Percentiles rank a stretch among this genome's conserved stretches.
Evolutionary conservation across 2,113 vertebrate genomes (phyloP).

Genomic region (Apus apus): DNA sequence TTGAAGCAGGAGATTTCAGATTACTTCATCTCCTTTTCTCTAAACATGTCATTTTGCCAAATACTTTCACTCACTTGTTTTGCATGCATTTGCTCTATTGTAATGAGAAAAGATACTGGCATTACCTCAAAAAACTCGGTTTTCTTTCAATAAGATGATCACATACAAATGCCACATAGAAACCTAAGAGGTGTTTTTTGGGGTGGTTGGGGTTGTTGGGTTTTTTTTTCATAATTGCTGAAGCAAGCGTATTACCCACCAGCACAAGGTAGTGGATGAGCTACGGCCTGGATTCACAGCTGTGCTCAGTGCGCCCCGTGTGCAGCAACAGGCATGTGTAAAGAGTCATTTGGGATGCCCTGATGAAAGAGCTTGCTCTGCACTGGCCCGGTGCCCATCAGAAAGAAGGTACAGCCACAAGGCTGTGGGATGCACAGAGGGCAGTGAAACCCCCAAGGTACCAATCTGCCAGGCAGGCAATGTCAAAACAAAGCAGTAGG

Average conservation of each 20-base stretch:
- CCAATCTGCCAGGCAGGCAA: conserved; percentile 8
- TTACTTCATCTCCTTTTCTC: not conserved
- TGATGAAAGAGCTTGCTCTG: not conserved
- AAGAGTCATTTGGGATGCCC: not conserved
- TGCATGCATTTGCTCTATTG: not conserved
- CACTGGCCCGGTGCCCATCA: not conserved
- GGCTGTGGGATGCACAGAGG: not conserved
- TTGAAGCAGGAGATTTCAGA: not conserved
- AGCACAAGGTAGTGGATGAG: conserved; percentile 9
- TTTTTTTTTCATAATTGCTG: not conserved
- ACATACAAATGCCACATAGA: conserved; percentile 9
- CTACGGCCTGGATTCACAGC: not conserved
- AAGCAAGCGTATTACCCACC: not conserved
- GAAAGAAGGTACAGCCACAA: not conserved
- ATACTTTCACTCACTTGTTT: conserved; percentile 16
- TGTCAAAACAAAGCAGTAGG: not conserved
- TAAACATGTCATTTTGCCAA: not conserved
- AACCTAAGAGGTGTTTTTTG: not conserved
- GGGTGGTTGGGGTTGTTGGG: not conserved
- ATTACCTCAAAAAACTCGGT: not conserved
- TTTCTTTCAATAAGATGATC: conserved; percentile 32
- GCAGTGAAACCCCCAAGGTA: not conserved
- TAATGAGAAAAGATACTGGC: conserved; percentile 22
- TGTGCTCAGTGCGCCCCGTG: not conserved
- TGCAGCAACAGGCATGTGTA: fast-evolving